Evolutionary conservation across 1,140 invertebrate genomes (phyloP), one percentile per base, ranked within the genome.

Genomic region (Coenobita brevimanus): DNA sequence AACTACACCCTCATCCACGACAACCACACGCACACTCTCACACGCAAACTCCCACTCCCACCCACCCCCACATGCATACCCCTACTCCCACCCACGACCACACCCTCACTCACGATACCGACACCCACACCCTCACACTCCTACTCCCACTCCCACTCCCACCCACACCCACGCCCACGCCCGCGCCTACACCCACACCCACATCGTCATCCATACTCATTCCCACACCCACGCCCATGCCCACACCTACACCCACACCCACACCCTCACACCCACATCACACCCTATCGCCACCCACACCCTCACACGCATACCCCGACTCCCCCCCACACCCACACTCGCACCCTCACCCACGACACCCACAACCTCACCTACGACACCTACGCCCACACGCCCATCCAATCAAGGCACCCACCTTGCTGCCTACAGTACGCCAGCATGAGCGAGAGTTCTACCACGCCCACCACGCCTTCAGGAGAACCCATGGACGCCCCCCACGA

Each of bases 351-450:
- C 27, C 27, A 10, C 10, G n/a, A 57, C n/a, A 10, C 64, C 64
- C 27, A 13, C 64, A 17, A 27, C 10, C 17, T 67, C 24, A 36
- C 38, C 27, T n/a, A 41, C 41, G 24, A 1, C 41, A 67, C 64
- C 64, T 43, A n/a, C 73, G 17, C 71, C 41, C 71, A 21, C 21
- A 21, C 8, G 21, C 8, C 50, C 50, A 54, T 21, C 21, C 50
- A 10, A 54, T 21, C 50, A 10, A 54, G 4, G 2, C 57, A 3
- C 24, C 4, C 30, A 27, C 24, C 33, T 36, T 71, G n/a, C 38
- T 17, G 41, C 27, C 60, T 81, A 38, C 86, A 90, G 89, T 90
- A 90, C 57, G 89, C 89, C 41, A 90, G 81, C 82, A 90, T 90
- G 89, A 90, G 89, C 60, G 89, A 90, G 69, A 69, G 75, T 3